Conservation (phyloP, 2,113 vertebrate species). For the Cryptomyrus ogoouensis region DNA sequence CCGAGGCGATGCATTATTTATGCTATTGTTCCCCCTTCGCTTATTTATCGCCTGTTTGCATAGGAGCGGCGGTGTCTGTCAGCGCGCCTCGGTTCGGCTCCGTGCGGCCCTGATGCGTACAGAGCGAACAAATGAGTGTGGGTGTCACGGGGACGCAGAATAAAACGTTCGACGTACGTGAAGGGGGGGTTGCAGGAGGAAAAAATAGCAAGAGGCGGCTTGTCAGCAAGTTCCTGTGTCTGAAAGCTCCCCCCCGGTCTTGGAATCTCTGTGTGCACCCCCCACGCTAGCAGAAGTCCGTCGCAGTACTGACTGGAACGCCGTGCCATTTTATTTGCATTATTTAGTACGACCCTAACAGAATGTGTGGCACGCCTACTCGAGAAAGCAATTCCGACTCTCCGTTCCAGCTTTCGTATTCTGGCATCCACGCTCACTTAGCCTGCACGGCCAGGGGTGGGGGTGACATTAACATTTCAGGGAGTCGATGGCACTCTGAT, state of each 20-base stretch:
- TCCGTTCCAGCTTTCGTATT: neutral
- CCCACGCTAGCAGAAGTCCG: neutral
- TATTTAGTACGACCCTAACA: neutral
- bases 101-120: conserved; percentile 38
- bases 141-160: conserved; percentile 38
- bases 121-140: conserved; percentile 44
- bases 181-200: neutral
- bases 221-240: neutral
- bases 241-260: neutral
- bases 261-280: no score
- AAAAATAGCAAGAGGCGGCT: neutral
- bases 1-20: conserved; percentile 47
- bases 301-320: neutral
- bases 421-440: neutral
- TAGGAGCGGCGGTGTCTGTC: conserved; percentile 41
- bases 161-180: conserved; percentile 35
- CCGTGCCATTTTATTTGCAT: neutral
- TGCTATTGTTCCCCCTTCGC: conserved; percentile 46
- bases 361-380: neutral
- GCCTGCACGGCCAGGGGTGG: neutral
- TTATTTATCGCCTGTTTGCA: conserved; percentile 58
- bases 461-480: neutral
- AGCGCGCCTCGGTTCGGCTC: conserved; percentile 40
- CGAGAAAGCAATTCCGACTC: neutral
- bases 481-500: neutral